Conservation (phyloP, 2,113 vertebrate species). For the Pygoscelis antarcticus region DNA sequence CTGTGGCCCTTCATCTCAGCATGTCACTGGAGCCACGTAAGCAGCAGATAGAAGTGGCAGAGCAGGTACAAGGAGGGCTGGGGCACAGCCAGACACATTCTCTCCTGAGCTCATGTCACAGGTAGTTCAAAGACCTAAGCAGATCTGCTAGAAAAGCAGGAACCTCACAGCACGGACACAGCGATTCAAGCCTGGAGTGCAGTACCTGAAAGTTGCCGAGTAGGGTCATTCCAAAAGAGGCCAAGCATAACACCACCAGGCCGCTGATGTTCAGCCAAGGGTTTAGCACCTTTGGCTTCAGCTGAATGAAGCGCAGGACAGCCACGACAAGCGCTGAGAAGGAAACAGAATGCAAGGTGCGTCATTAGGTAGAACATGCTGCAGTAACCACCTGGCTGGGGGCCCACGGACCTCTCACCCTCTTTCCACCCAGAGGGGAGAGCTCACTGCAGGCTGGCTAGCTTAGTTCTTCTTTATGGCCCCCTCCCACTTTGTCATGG, state of each 20-base stretch:
- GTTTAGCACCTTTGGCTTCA: conserved; percentile 81
- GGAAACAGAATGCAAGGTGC: background rate
- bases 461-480: background rate
- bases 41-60: background rate
- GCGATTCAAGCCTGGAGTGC: background rate
- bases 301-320: conserved; percentile 88
- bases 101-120: background rate
- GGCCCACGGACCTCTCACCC: background rate
- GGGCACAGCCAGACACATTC: background rate
- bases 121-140: background rate
- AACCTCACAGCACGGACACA: background rate
- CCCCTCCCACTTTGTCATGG: background rate
- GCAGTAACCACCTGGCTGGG: background rate
- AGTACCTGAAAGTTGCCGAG: conserved; percentile 93
- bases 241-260: conserved; percentile 77
- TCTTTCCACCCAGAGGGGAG: background rate
- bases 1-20: background rate
- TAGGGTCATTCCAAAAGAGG: conserved; percentile 91
- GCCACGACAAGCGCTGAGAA: conserved; percentile 83
- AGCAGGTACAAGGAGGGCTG: background rate
- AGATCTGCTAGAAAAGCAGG: background rate
- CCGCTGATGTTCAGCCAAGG: conserved; percentile 85
- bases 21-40: background rate
- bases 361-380: background rate
- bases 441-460: background rate